Evolutionary conservation across 2,797 vertebrate species (phyloP), one percentile per base, ranked within the genome.

Genomic region (Silurus aristotelis): DNA sequence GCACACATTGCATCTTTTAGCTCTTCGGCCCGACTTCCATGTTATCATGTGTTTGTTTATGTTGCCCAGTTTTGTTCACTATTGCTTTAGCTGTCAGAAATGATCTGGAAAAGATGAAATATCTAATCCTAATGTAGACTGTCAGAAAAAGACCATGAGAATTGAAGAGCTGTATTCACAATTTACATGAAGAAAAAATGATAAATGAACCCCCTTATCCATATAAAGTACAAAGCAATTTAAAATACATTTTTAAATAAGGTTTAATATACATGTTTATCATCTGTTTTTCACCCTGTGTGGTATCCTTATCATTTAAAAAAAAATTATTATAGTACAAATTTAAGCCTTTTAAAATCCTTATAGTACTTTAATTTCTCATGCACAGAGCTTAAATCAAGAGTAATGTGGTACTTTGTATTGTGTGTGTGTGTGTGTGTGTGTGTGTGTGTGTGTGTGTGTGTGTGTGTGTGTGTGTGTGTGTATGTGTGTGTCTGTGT

Each of bases 401-500:
- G 68, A 46, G 20, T 71, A 46, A 22, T 70, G 31, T 48, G 5
- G 38, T 15, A 15, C 66, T 68, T 6, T 38, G 31, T 38, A 31
- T 31, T 31, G 31, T 31, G 31, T 2, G 31, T 31, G 31, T 31
- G 31, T 31, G 31, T 72, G 43, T 72, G 10, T 61, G 38, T 80
- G 20, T 80, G 78, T 64, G 78, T 52, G 60, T 48, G 20, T 80
- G 60, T 48, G 82, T 77, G 58, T 19, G 3, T 76, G 61, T 73
- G 67, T 66, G 73, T 70, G 25, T 80, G 68, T 56, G 76, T 80
- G 56, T 72, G 56, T 77, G 61, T 58, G 66, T 73, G 77, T 55
- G 78, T 66, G 84, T 82, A 68, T 85, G 68, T 27, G 38, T 72
- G 56, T 19, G 46, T 85, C 61, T 27, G 38, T 72, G 56, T 19